Base-by-base conservation (phyloP, 1,140 invertebrate genomes). In the Drosophila triauraria region DNA sequence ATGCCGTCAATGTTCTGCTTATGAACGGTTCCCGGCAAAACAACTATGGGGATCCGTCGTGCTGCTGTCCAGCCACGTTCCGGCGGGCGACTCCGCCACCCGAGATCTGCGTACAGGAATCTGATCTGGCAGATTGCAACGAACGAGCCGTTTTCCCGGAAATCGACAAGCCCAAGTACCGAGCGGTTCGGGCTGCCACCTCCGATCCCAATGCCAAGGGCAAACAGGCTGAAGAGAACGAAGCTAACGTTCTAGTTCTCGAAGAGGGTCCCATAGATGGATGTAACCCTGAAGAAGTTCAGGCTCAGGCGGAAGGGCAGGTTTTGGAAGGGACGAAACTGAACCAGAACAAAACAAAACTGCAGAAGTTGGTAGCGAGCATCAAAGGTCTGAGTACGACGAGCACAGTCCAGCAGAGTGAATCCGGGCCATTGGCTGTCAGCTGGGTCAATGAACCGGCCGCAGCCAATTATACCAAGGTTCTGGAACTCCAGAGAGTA, bases 1-100 rank as follows among this genome's bases (percentile, higher is more conserved):
- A 78, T 35, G 48, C 69, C 0, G 48, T 87, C 3, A 87, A 80
- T 42, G 84, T 87, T 8, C 59, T 87, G 6, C 62, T 87, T 4
- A 78, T 87, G 84, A 54, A 61, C 8, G 50, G 44, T 20, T 32
- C 54, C 10, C 43, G 57, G 5, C 43, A 53, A 38, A 30, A 46
- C 5, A 43, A 46, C 25, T 46, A 27, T 8, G 63, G 59, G 5
- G 54, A 42, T 10, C 38, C 35, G 32, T n/a, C 25, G 0, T 75
- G 50, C 17, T 40, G 30, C 32, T 70, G 43, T n/a, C 51, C 58
- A 2, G 15, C 32, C 13, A 48, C 32, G 15, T 60, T 42, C 9
- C 48, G 40, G 15, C 44, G 48, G 2, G 50, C 51, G 6, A 35
- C 47, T 4, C 23, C 61, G 27, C 48, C 43, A 13, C 53, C 68